Conservation (phyloP, 2,888 invertebrate genomes). For the Leptopterna dolabrata region DNA sequence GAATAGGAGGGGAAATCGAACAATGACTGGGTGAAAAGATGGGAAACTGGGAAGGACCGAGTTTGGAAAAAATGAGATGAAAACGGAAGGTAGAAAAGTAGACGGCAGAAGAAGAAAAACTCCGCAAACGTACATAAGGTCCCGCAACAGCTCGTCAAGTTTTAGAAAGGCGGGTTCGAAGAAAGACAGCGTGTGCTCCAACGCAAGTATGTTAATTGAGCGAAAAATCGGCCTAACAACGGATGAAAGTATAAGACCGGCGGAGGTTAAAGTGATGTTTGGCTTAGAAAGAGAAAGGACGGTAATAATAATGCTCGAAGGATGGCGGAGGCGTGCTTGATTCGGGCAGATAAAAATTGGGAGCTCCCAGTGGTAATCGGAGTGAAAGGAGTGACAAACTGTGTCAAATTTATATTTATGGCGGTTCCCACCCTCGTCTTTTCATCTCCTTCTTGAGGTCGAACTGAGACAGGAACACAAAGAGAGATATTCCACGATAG, state of each 20-base stretch:
- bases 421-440: too few species aligned
- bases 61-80: background rate
- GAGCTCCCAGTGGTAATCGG: background rate
- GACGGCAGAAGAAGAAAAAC: background rate
- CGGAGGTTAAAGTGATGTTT: background rate
- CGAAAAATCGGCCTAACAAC: constrained; percentile 25
- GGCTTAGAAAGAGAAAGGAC: background rate
- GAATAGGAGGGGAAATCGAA: too few species aligned
- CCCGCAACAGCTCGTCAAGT: background rate
- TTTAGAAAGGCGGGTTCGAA: background rate
- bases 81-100: background rate
- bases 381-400: background rate
- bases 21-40: too few species aligned
- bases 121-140: background rate
- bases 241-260: background rate
- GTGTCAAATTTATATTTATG: too few species aligned
- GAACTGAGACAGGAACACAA: too few species aligned
- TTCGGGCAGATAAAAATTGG: background rate
- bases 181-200: background rate
- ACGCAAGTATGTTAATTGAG: constrained; percentile 23
- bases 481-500: too few species aligned
- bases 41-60: too few species aligned
- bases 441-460: too few species aligned
- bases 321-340: background rate
- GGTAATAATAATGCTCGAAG: background rate